phyloP scores from a whole-genome alignment of 2,797 vertebrate genomes.

The Oryzias dopingdopingensis region DNA sequence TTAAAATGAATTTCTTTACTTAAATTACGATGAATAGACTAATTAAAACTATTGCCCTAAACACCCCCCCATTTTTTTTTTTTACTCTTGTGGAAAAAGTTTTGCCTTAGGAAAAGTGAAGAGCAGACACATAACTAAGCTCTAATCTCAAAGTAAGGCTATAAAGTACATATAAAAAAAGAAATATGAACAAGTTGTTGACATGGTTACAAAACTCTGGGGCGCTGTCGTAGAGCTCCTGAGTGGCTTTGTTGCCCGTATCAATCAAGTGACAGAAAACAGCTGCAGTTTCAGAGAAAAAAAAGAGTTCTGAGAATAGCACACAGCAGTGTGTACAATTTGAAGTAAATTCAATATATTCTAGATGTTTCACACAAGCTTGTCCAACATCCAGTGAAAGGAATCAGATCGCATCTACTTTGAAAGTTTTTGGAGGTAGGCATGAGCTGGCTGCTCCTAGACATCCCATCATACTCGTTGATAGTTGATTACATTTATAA shows the following conservation, averaged over 20 bases:
- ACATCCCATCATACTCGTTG: too few relatives aligned
- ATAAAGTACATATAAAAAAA: not conserved
- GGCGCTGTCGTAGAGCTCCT: not conserved
- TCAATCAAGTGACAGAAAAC: not conserved
- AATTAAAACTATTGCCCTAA: too few relatives aligned
- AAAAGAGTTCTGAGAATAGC: not conserved
- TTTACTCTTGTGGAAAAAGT: too few relatives aligned
- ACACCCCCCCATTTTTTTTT: too few relatives aligned
- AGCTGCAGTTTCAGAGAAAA: not conserved
- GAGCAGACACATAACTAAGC: not conserved
- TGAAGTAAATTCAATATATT: not conserved
- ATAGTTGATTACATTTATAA: too few relatives aligned
- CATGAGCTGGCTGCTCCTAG: too few relatives aligned
- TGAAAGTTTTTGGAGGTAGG: not conserved
- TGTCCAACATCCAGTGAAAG: not conserved
- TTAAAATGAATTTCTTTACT: too few relatives aligned
- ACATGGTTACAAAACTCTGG: not conserved
- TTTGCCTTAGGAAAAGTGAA: not conserved
- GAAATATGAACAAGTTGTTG: not conserved
- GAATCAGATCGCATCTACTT: not conserved
- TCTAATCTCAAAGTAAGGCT: not conserved
- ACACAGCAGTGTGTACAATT: not conserved
- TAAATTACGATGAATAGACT: too few relatives aligned
- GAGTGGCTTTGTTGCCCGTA: not conserved
- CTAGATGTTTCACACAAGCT: not conserved